Evolutionary conservation across 2,888 invertebrate species (phyloP), one percentile per base, ranked within the genome.

Genomic region (Machimus rusticus): DNA sequence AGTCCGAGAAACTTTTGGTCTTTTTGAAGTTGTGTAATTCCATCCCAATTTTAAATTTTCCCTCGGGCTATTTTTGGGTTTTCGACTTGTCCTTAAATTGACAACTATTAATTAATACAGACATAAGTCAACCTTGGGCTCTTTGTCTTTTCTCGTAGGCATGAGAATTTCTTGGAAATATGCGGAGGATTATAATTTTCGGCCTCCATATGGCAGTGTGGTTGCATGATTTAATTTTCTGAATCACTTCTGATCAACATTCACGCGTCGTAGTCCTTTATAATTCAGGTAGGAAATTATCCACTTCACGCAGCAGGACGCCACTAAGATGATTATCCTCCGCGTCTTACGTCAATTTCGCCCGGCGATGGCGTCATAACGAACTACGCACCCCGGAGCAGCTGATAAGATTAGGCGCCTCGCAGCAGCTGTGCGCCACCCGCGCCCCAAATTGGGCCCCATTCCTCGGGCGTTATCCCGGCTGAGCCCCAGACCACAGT

Each of bases 381-480:
- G 28, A 28, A 9, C 76, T 39, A 34, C 76, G n/a, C 8, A 34
- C 66, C 66, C 39, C 34, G 82, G 57, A 66, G 66, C 66, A 82
- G 37, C 37, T 82, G 82, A 82, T 82, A 82, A 57, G 82, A 82
- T 82, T 82, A 82, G 82, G 57, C 57, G 82, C 82, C 82, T 82
- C 57, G 19, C 82, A 82, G 31, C 66, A 82, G 31, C 39, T 82
- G 82, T 66, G 39, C 82, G 55, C 55, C 82, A 66, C 37, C 66
- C 66, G 4, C 66, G 6, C 51, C n/a, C 51, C n/a, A 51, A 51
- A 51, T 51, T 51, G 51, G n/a, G 1, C 16, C 51, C 51, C n/a
- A 51, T 66, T 2, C 28, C 66, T 66, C 12, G 19, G 5, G 55
- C 9, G 1, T 28, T 19, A 12, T 66, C 9, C 28, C 8, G 66